phyloP scores from a whole-genome alignment of 2,797 vertebrate genomes.

The Lagorchestes hirsutus region DNA sequence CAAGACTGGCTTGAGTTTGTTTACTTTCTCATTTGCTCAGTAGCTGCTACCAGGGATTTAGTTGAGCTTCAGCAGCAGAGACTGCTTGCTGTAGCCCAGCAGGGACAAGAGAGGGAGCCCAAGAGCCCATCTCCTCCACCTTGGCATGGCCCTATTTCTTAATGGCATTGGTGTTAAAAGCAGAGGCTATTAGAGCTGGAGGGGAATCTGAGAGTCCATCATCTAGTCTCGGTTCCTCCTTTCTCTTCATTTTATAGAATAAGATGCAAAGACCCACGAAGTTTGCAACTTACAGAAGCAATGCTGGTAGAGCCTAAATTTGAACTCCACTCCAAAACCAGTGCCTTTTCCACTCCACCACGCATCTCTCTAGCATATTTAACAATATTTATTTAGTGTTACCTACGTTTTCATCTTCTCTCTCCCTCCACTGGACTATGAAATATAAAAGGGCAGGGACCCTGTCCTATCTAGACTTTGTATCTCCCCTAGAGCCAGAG shows the following conservation, averaged over 20 bases:
- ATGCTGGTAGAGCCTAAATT: background rate
- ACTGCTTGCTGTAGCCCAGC: constrained; percentile 51
- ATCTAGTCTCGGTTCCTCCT: background rate
- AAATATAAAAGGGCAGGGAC: background rate
- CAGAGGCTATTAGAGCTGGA: background rate
- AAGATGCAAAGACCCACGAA: background rate
- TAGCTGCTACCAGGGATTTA: background rate
- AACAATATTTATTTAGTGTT: background rate
- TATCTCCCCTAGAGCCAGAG: background rate
- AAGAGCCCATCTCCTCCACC: constrained; percentile 51
- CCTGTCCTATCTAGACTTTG: background rate
- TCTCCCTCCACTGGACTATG: background rate
- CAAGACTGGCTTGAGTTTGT: background rate
- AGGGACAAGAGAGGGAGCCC: constrained; percentile 76
- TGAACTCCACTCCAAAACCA: background rate
- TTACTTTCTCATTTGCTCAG: background rate
- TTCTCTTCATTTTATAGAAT: background rate
- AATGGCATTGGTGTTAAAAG: background rate
- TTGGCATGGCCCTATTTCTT: background rate
- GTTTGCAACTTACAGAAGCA: background rate
- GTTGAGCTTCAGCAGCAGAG: background rate
- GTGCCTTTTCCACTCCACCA: background rate
- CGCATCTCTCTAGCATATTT: background rate
- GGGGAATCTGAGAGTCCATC: background rate
- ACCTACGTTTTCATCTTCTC: background rate